Base-by-base conservation (phyloP, 2,797 vertebrate species). In the Gobio occitaniae region DNA sequence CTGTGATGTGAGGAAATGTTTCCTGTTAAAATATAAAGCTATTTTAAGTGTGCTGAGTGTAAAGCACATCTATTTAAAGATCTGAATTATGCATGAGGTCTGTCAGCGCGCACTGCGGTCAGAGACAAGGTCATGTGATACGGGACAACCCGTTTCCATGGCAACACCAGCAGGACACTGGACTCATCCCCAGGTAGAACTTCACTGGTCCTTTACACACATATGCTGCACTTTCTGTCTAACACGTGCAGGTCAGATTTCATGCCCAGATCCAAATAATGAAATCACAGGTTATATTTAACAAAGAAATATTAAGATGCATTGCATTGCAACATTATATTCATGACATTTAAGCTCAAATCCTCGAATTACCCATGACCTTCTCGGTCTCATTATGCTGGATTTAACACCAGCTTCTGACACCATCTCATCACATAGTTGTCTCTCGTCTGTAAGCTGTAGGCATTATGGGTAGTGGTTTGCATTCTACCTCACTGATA, bases 61-160 rank as follows among this genome's bases (percentile, higher is more conserved):
- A 56, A 48, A 63, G 50, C 66, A 52, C 75, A 84, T 21, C 17
- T 85, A 84, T 87, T 87, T 84, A 83, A 76, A 65, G 63, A 1
- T 5, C 81, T 86, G 80, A 88, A 86, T 90, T 86, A 90, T 87
- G 80, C 71, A 91, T 86, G 44, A 29, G 68, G 50, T 77, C 16
- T n/a, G 32, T 74, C 76, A 74, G 36, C 61, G 47, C 7, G 44
- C 63, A 50, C 65, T 56, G 68, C 3, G 10, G 84, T 48, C 70
- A 41, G 17, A 41, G 61, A 36, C 16, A 56, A 50, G 78, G 63
- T 85, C 83, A 68, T 72, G 74, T 25, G 54, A 66, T 32, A 15
- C 63, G 48, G 68, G 32, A 29, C 32, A 25, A 74, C 36, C 25
- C 44, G 65, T 78, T 69, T 68, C 81, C 76, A 74, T 38, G 44